Conservation (phyloP, 2,888 invertebrate species). For the Heliconius erato region DNA sequence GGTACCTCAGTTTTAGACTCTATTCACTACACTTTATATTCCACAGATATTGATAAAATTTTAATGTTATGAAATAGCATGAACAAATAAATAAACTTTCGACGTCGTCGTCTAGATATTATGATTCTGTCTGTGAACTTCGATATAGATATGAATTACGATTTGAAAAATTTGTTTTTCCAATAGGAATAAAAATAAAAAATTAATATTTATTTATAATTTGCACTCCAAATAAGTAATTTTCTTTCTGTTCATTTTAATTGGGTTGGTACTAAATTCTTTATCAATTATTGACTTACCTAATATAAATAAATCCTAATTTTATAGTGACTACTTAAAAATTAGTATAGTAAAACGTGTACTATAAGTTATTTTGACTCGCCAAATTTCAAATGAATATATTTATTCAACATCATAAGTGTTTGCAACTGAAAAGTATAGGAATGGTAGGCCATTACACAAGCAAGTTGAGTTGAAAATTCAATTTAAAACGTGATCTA, state of each 20-base stretch:
- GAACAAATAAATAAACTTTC: not conserved
- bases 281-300: too few relatives aligned
- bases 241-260: not conserved
- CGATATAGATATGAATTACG: too few relatives aligned
- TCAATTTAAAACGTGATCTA: conserved; percentile 66
- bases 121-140: too few relatives aligned
- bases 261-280: too few relatives aligned
- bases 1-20: conserved; percentile 52
- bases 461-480: conserved; percentile 55
- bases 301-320: too few relatives aligned
- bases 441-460: conserved; percentile 36
- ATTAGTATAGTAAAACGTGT: too few relatives aligned
- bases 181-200: not conserved
- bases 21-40: conserved; percentile 59
- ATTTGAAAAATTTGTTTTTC: too few relatives aligned
- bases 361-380: too few relatives aligned
- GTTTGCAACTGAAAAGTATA: not conserved
- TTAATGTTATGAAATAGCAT: not conserved
- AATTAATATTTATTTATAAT: too few relatives aligned
- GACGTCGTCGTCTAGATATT: too few relatives aligned
- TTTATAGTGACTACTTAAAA: too few relatives aligned
- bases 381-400: too few relatives aligned
- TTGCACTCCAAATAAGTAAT: not conserved
- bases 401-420: not conserved
- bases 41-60: conserved; percentile 44